Conservation (phyloP, 2,888 invertebrate genomes). For the Pterostichus niger region DNA sequence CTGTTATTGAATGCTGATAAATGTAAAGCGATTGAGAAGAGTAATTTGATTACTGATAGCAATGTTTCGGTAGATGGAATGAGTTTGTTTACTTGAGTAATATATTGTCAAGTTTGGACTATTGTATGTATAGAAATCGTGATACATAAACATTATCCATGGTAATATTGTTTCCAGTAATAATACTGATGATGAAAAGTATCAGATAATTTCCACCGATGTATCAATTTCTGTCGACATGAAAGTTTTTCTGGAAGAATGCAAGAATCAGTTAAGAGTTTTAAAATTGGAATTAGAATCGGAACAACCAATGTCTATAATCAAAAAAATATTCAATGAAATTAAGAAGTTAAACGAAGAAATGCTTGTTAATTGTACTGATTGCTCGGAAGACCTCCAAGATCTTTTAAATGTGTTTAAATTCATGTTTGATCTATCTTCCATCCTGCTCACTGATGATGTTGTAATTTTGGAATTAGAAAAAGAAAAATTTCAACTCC, state of each 20-base stretch:
- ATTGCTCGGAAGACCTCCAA: slow-evolving; percentile 29
- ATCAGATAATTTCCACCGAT: neutral
- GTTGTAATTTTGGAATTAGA: slow-evolving; percentile 19
- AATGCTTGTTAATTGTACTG: neutral
- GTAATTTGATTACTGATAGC: too few species aligned
- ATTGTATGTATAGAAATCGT: too few species aligned
- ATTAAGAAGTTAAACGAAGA: slow-evolving; percentile 7
- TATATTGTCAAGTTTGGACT: too few species aligned
- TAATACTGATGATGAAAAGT: slow-evolving; percentile 17
- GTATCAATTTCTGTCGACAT: neutral
- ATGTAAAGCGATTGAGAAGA: too few species aligned
- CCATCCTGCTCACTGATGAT: neutral
- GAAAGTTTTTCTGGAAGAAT: slow-evolving; percentile 2
- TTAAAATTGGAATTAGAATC: slow-evolving; percentile 37
- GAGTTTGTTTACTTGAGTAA: too few species aligned
- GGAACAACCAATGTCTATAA: neutral
- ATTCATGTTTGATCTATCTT: slow-evolving; percentile 18
- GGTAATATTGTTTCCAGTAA: slow-evolving; percentile 35
- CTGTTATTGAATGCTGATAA: too few species aligned
- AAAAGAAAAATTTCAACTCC: neutral
- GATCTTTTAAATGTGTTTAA: slow-evolving; percentile 30
- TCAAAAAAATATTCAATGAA: slow-evolving; percentile 20
- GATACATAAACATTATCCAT: too few species aligned
- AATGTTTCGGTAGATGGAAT: too few species aligned
- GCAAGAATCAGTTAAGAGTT: slow-evolving; percentile 10